Evolutionary conservation across 2,113 vertebrate species (phyloP).

Genomic region (Dipodomys spectabilis): DNA sequence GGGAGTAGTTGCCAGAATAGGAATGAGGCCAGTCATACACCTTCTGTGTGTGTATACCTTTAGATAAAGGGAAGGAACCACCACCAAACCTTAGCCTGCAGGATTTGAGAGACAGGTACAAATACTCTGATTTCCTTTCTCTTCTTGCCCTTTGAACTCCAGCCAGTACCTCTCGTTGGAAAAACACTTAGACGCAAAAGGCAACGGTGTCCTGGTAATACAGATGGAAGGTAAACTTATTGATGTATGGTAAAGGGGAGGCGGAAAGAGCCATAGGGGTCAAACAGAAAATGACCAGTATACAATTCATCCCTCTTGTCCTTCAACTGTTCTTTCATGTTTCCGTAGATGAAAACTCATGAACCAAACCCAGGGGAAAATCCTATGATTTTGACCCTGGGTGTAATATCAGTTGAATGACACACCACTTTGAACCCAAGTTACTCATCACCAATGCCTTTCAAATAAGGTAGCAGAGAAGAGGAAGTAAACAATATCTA

Average conservation of each 20-base stretch:
- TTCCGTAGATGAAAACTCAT: background rate
- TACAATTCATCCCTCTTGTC: background rate
- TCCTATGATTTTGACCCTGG: background rate
- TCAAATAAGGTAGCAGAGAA: background rate
- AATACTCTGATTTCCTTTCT: background rate
- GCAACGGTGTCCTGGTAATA: background rate
- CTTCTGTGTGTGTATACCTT: background rate
- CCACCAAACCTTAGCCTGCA: background rate
- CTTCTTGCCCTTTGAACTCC: background rate
- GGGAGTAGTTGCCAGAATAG: background rate
- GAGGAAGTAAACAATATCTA: background rate
- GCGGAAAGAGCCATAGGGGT: background rate
- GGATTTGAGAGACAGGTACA: background rate
- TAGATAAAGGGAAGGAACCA: background rate
- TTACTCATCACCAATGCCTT: background rate
- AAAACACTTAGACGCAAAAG: background rate
- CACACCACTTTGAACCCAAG: background rate
- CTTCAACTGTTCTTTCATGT: background rate
- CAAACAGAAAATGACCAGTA: background rate
- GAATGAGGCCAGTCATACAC: background rate
- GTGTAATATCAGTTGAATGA: background rate
- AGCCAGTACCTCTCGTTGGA: background rate
- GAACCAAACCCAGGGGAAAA: background rate
- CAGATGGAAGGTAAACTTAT: background rate
- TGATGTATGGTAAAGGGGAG: background rate